Percentiles rank a stretch among this genome's conserved stretches.
These are phyloP conservation scores for Ennomos erosarius DNA, from an alignment of 2,888 invertebrate species.

Conservation along the genomic window DNA sequence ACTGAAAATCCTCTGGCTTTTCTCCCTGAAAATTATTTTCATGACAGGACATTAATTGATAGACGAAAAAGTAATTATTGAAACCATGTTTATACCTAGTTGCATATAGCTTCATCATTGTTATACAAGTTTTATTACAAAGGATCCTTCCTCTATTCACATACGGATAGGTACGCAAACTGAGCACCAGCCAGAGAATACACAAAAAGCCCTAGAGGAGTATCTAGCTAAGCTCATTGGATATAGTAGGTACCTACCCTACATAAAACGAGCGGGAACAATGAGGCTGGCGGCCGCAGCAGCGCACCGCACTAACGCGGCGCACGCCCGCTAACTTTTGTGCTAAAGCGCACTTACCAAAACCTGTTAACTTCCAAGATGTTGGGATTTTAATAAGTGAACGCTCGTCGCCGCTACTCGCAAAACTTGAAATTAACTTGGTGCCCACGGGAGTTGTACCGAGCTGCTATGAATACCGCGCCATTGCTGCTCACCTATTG, in stretches of 20 bases:
- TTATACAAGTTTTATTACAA: no score
- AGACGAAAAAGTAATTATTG: no score
- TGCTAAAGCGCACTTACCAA: conserved; percentile 60
- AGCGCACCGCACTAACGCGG: conserved; percentile 11
- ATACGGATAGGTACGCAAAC: not conserved
- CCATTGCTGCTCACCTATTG: conserved; percentile 47
- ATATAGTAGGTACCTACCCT: conserved; percentile 14
- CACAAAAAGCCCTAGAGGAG: not conserved
- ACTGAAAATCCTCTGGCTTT: no score
- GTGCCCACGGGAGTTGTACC: conserved; percentile 59
- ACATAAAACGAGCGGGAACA: conserved; percentile 25
- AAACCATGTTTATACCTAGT: no score
- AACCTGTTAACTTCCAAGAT: conserved; percentile 76
- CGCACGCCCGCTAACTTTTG: conserved; percentile 54
- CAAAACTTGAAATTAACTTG: conserved; percentile 82
- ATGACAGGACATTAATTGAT: no score
- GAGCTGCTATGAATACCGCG: conserved; percentile 53
- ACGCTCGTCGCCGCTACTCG: conserved; percentile 56
- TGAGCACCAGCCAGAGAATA: not conserved
- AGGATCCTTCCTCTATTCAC: not conserved
- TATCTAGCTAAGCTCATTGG: not conserved
- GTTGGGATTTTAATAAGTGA: conserved; percentile 79
- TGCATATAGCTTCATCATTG: no score
- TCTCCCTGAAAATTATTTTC: no score
- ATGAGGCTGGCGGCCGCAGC: conserved; percentile 26